Conservation (phyloP, 2,113 vertebrate genomes). For the Tragelaphus buxtoni region DNA sequence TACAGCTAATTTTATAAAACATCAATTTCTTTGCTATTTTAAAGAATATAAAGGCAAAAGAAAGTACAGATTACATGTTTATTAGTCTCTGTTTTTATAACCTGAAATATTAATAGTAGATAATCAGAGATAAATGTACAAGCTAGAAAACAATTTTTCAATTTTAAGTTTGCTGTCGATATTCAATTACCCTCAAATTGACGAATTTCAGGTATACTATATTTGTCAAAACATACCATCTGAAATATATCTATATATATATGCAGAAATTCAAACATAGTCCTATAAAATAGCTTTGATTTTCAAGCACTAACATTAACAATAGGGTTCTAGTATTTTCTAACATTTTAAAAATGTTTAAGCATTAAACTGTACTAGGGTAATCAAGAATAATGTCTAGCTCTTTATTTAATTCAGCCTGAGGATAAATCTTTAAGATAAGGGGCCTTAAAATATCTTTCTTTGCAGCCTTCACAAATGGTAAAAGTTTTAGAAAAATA, state of each 20-base stretch:
- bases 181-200: not conserved
- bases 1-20: not conserved
- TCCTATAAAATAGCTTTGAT: not conserved
- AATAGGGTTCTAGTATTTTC: not conserved
- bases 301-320: not conserved
- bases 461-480: not conserved
- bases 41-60: not conserved
- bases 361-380: not conserved
- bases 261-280: not conserved
- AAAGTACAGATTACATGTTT: not conserved
- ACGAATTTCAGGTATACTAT: not conserved
- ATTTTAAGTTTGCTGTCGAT: not conserved
- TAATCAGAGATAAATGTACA: not conserved
- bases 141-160: not conserved
- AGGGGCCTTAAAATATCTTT: not conserved
- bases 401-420: constrained; percentile 31
- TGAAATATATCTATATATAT: not conserved
- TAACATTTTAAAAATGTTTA: not conserved
- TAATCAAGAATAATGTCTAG: not conserved
- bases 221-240: not conserved
- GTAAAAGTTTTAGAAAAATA: not conserved
- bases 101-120: not conserved
- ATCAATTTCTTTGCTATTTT: not conserved
- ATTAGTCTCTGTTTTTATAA: not conserved
- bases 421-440: not conserved